Conservation (phyloP, 2,797 vertebrate genomes). For the Propithecus perrieri region DNA sequence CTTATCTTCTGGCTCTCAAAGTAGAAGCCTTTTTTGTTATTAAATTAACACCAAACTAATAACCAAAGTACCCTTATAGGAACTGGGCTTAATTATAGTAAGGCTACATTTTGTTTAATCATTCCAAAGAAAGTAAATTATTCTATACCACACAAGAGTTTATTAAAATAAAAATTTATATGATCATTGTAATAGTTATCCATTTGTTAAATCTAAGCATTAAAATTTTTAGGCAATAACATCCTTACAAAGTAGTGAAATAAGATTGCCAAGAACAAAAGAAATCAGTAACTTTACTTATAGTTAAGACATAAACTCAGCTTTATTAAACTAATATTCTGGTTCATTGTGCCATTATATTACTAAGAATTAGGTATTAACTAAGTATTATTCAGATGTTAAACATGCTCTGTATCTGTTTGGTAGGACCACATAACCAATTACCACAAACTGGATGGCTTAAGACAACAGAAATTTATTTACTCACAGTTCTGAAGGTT, state of each 20-base stretch:
- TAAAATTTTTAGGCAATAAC: background rate
- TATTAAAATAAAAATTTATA: conserved; percentile 30
- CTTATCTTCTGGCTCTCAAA: background rate
- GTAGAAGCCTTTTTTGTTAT: background rate
- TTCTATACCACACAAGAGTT: background rate
- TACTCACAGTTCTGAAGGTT: background rate
- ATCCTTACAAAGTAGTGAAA: background rate
- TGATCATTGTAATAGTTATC: background rate
- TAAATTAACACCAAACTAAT: conserved; percentile 42
- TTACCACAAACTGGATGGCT: too few relatives aligned
- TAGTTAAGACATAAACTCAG: background rate
- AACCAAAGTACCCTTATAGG: background rate
- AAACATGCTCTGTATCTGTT: too few relatives aligned
- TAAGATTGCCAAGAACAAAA: background rate
- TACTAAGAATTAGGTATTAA: too few relatives aligned
- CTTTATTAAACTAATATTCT: too few relatives aligned
- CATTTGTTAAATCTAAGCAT: conserved; percentile 8
- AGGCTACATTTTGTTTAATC: background rate
- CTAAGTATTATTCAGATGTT: too few relatives aligned
- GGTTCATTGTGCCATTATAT: too few relatives aligned
- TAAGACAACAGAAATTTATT: background rate
- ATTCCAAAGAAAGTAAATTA: conserved; percentile 39
- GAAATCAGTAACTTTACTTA: background rate
- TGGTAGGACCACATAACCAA: too few relatives aligned
- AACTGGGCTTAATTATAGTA: background rate